phyloP scores from a whole-genome alignment of 2,797 vertebrate species.

The Neostethus bicornis region DNA sequence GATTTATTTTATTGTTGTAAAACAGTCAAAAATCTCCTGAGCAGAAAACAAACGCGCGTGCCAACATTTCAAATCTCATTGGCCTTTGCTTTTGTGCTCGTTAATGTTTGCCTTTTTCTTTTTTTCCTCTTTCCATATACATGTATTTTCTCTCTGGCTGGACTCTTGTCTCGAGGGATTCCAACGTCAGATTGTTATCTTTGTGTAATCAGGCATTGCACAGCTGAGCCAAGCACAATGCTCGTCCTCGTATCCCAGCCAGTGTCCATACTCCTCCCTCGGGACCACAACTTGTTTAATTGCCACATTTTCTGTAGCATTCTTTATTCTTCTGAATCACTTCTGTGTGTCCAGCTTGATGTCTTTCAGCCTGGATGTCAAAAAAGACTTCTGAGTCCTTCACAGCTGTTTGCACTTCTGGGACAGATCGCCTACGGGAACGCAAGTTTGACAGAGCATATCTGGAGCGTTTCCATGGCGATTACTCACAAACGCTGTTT shows the following conservation, averaged over 20 bases:
- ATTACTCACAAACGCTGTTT: conserved; percentile 23
- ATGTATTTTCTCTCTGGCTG: conserved; percentile 24
- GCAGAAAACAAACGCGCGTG: conserved; percentile 23
- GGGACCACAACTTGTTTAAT: conserved; percentile 45
- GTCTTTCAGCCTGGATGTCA: conserved; percentile 7
- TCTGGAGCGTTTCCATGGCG: conserved; percentile 29
- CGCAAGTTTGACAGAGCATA: conserved; percentile 6
- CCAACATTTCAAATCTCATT: conserved; percentile 28
- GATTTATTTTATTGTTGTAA: conserved; percentile 18
- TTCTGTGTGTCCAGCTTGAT: conserved; percentile 8
- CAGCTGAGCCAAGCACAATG: conserved; percentile 63
- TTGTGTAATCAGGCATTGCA: conserved; percentile 70
- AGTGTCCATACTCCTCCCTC: conserved; percentile 14
- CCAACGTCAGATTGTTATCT: conserved; percentile 65
- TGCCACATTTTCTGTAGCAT: conserved; percentile 23
- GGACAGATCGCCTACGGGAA: conserved; percentile 7
- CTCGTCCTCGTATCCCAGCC: conserved; percentile 35
- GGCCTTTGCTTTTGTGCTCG: conserved; percentile 23
- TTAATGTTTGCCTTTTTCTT: conserved; percentile 30
- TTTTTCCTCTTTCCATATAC: conserved; percentile 21
- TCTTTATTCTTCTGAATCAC: conserved; percentile 7
- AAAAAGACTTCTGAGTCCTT: conserved; percentile 13
- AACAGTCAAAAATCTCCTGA: not conserved
- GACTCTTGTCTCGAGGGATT: conserved; percentile 46
- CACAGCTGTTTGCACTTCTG: conserved; percentile 31